Evolutionary conservation across 1,140 invertebrate genomes (phyloP).

Genomic region (Hypothenemus hampei): DNA sequence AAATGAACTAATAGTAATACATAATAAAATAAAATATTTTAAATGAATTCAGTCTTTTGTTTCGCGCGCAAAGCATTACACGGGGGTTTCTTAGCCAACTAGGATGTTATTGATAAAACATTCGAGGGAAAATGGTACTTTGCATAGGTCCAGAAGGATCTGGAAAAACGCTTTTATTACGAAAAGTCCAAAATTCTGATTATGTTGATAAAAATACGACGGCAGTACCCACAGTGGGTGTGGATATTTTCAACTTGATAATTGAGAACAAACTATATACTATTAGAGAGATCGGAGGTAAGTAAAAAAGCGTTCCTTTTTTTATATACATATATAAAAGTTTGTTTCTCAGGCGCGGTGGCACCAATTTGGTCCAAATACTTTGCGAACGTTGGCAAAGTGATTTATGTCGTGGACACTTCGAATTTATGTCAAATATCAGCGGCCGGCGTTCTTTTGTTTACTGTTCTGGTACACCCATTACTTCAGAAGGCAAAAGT

Average conservation of each 20-base stretch:
- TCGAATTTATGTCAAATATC: constrained; percentile 78
- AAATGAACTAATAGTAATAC: no score
- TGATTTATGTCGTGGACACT: constrained; percentile 72
- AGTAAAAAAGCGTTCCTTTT: neutral
- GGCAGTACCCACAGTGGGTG: constrained; percentile 71
- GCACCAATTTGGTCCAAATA: constrained; percentile 73
- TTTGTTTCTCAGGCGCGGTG: constrained; percentile 53
- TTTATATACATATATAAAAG: neutral
- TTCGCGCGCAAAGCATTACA: no score
- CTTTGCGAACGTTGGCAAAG: constrained; percentile 60
- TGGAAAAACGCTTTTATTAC: constrained; percentile 75
- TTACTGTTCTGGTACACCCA: constrained; percentile 67
- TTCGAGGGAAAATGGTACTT: constrained; percentile 56
- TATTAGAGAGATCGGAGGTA: constrained; percentile 64
- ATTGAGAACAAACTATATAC: constrained; percentile 47
- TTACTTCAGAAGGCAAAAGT: constrained; percentile 58
- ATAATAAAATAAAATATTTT: neutral
- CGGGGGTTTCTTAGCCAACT: no score
- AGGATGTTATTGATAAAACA: constrained; percentile 23
- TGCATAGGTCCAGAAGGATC: constrained; percentile 72
- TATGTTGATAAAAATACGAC: constrained; percentile 65
- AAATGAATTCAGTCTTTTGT: neutral
- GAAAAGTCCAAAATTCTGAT: constrained; percentile 61
- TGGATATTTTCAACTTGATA: constrained; percentile 63
- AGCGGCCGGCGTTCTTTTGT: constrained; percentile 69